These are phyloP conservation scores for Meriones unguiculatus DNA, from an alignment of 2,113 vertebrate species.

Conservation along the genomic window DNA sequence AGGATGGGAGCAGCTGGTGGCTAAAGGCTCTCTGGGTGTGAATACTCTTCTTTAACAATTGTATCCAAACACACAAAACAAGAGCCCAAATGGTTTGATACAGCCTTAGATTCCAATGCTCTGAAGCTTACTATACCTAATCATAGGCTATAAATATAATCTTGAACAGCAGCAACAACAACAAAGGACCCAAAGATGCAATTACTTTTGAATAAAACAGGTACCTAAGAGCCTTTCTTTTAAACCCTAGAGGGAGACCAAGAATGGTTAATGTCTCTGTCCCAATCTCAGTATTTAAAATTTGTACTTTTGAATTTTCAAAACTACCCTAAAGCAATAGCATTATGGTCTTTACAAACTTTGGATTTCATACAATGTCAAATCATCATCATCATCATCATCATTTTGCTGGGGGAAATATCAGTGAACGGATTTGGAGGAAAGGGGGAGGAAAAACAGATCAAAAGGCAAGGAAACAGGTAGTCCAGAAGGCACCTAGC, in stretches of 20 bases:
- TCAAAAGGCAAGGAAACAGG: conserved; percentile 56
- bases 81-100: neutral
- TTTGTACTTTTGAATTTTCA: conserved; percentile 23
- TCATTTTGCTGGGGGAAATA: neutral
- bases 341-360: neutral
- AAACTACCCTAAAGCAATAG: conserved; percentile 16
- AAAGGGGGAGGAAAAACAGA: conserved; percentile 38
- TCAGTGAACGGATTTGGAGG: conserved; percentile 44
- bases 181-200: neutral
- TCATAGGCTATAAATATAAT: neutral
- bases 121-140: neutral
- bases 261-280: neutral
- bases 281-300: conserved; percentile 34
- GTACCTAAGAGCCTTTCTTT: neutral
- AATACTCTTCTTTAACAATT: neutral
- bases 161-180: conserved; percentile 14
- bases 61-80: neutral
- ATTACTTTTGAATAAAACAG: neutral
- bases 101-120: neutral
- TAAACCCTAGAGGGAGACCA: neutral
- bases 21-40: neutral
- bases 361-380: neutral
- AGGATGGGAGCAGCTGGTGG: neutral
- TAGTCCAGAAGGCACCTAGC: conserved; percentile 8
- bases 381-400: neutral